phyloP scores from a whole-genome alignment of 2,113 vertebrate species.

The Boulengeromyrus knoepffleri region DNA sequence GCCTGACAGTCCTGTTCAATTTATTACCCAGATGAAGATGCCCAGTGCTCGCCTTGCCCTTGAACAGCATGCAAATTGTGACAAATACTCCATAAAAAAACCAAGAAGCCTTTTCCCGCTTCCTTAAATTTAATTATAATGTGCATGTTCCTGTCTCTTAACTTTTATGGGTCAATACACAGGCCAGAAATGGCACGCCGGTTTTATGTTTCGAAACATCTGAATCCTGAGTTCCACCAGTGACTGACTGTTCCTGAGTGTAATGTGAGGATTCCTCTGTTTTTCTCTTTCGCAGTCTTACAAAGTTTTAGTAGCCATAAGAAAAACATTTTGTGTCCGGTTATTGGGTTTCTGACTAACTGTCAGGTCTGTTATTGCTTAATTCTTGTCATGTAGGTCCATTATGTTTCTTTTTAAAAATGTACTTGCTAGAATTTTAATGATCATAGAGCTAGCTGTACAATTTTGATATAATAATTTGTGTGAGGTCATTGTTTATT shows the following conservation, averaged over 20 bases:
- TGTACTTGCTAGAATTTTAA: neutral
- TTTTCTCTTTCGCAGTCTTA: neutral
- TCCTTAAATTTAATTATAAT: neutral
- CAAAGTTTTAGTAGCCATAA: neutral
- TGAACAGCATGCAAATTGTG: slow-evolving; percentile 5
- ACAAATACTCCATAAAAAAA: neutral
- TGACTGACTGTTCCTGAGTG: neutral
- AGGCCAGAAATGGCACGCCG: neutral
- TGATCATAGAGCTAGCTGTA: neutral
- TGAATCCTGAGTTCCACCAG: neutral
- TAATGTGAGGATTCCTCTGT: neutral
- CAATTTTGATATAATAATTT: neutral
- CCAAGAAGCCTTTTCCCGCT: neutral
- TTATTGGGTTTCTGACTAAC: neutral
- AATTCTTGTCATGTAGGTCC: neutral
- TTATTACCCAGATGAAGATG: neutral
- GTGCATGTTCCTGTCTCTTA: neutral
- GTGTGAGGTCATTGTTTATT: neutral
- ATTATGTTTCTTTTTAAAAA: neutral
- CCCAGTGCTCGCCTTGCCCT: neutral
- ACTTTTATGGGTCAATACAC: neutral
- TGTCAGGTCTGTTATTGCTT: neutral
- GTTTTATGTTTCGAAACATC: neutral
- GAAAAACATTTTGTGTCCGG: neutral
- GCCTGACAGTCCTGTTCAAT: neutral